Percentiles rank a stretch among this genome's conserved stretches.
phyloP scores from a whole-genome alignment of 2,113 vertebrate genomes.

The Chaetodon auriga region DNA sequence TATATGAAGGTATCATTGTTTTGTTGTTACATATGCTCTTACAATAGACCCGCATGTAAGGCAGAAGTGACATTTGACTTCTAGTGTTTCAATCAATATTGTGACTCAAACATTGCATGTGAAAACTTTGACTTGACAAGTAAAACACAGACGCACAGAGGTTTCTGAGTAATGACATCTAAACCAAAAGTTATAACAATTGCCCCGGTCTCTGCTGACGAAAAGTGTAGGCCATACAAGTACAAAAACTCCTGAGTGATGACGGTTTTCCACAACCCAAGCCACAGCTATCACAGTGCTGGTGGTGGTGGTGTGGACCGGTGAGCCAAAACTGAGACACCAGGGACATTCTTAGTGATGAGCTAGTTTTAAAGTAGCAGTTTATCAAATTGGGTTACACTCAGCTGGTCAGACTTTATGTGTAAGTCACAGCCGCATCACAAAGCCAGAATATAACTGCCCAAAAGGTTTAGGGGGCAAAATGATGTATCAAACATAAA shows the following conservation, averaged over 20 bases:
- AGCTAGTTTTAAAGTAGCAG: neutral
- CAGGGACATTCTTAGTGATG: neutral
- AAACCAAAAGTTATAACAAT: too few species aligned
- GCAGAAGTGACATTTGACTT: too few species aligned
- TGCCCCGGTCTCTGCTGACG: neutral
- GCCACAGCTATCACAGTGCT: neutral
- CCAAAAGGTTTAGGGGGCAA: neutral
- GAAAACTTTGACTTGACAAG: too few species aligned
- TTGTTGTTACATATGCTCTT: too few species aligned
- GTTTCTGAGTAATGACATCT: too few species aligned
- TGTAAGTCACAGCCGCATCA: neutral
- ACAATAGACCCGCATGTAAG: too few species aligned
- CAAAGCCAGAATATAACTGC: neutral
- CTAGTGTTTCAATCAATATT: too few species aligned
- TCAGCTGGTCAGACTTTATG: neutral
- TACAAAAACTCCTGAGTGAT: conserved; percentile 26
- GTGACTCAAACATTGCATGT: too few species aligned
- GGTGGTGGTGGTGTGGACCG: conserved; percentile 9
- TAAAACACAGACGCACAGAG: too few species aligned
- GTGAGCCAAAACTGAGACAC: neutral
- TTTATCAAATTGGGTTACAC: neutral
- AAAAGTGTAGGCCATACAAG: conserved; percentile 1
- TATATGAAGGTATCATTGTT: too few species aligned
- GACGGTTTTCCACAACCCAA: conserved; percentile 28
- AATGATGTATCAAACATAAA: neutral